Evolutionary conservation across 2,113 vertebrate genomes (phyloP).

Genomic region (Muntiacus muntjak): DNA sequence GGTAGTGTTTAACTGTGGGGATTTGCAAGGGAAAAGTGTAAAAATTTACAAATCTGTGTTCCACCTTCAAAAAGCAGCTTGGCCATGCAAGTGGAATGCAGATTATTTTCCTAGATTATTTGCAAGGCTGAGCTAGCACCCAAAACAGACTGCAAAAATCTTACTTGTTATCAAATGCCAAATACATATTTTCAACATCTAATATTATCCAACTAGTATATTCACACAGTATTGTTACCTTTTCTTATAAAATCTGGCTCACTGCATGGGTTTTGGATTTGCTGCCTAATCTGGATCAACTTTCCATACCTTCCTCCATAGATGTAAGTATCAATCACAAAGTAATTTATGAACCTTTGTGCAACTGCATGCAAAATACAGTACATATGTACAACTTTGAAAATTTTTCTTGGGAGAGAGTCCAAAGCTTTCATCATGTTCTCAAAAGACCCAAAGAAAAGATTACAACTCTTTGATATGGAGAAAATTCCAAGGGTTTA

Average conservation of each 20-base stretch:
- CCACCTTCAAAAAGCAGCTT: background rate
- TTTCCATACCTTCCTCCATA: background rate
- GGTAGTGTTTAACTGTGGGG: background rate
- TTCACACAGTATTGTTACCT: background rate
- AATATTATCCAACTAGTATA: background rate
- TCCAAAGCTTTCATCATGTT: background rate
- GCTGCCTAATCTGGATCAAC: background rate
- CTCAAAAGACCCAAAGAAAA: background rate
- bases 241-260: constrained; percentile 31
- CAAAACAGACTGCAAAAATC: constrained; percentile 22
- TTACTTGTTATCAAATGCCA: background rate
- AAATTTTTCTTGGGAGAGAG: background rate
- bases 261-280: background rate
- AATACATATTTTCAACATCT: background rate
- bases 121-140: constrained; percentile 25
- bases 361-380: background rate
- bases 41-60: background rate
- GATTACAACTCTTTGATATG: background rate
- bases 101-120: constrained; percentile 45
- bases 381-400: background rate
- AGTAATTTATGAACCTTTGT: background rate
- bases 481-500: background rate
- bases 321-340: background rate
- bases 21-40: background rate
- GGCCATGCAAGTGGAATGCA: constrained; percentile 3